A percentile compares a stretch with the other conserved stretches of the same genome.
Evolutionary conservation across 2,888 invertebrate species (phyloP).

Genomic region (Pyrochroa serraticornis): DNA sequence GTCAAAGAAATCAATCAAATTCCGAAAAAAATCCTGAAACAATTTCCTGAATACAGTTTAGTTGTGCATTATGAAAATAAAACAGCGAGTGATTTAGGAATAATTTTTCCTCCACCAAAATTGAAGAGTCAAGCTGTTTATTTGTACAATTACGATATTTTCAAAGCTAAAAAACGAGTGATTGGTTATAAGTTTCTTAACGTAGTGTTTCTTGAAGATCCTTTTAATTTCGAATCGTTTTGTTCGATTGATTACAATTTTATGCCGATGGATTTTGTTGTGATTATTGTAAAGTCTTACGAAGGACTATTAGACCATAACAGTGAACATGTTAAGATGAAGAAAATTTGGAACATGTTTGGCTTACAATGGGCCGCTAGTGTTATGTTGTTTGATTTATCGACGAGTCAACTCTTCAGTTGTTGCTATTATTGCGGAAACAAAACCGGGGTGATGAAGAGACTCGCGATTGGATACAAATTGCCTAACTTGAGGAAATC

Average conservation of each 20-base stretch:
- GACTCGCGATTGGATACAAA: not conserved
- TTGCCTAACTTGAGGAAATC: constrained; percentile 2
- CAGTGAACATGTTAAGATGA: not conserved
- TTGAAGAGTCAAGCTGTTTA: not conserved
- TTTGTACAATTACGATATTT: constrained; percentile 5
- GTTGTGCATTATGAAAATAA: constrained; percentile 5
- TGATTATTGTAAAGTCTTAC: constrained; percentile 1
- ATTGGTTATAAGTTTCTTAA: constrained; percentile 16
- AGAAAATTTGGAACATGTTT: constrained; percentile 11
- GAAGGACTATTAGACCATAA: not conserved
- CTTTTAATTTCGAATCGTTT: constrained; percentile 11
- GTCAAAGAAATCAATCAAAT: not conserved
- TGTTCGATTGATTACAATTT: constrained; percentile 14
- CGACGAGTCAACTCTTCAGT: constrained; percentile 1
- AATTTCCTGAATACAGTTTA: constrained; percentile 9
- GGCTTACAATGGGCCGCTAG: constrained; percentile 19
- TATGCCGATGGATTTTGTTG: constrained; percentile 9
- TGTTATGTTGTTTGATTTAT: constrained; percentile 4
- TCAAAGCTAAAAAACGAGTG: constrained; percentile 1
- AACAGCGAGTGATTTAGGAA: not conserved
- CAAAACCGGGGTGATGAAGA: constrained; percentile 8
- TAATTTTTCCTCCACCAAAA: not conserved
- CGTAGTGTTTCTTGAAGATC: constrained; percentile 19
- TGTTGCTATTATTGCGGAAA: constrained; percentile 27
- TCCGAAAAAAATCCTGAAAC: not conserved